Base-by-base conservation (phyloP, 35 echinoderm and acorn worm species). In the Heliocidaris erythrogramma region DNA sequence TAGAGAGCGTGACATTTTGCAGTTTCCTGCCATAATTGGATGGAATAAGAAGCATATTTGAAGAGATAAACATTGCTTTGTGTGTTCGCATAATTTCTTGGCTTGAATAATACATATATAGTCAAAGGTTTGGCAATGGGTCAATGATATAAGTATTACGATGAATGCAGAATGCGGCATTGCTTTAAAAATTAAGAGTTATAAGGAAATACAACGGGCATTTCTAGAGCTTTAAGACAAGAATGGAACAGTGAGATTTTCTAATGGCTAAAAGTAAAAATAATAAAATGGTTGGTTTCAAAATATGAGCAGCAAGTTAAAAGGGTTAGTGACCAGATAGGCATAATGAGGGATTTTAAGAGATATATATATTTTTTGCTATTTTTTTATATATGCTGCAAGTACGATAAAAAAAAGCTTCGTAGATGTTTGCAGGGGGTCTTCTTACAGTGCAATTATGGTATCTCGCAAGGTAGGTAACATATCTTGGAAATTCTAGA, bases 351-450 rank as follows among this genome's bases (percentile, higher is more conserved):
- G 65, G 27, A 78, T 78, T 78, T 8, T 78, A 21, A 78, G n/a
- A 78, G 17, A 78, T 17, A 78, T 78, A 78, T 78, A 78, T 78
- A 60, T 78, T 78, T 78, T 78, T 78, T 78, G 65, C 27, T 78
- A 78, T 78, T 27, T 78, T 42, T 78, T 78, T 78, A 78, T 78
- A 78, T 78, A 78, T 78, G 65, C 65, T 78, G 65, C 65, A 78
- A 78, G 65, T 78, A 78, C n/a, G 65, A 78, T 78, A 24, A 27
- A 27, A 78, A 5, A 78, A n/a, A 52, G 49, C 18, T 27, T 78
- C 65, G 27, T 21, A n/a, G 21, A 29, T 27, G 4, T 27, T 78
- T 29, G 21, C 65, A n/a, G 21, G 65, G 65, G 65, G 4, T 78
- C 7, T 78, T 78, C 65, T 7, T 78, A 27, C 52, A 56, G 52